Base-by-base conservation (phyloP, 1,140 invertebrate species). In the Zaprionus gabonicus region DNA sequence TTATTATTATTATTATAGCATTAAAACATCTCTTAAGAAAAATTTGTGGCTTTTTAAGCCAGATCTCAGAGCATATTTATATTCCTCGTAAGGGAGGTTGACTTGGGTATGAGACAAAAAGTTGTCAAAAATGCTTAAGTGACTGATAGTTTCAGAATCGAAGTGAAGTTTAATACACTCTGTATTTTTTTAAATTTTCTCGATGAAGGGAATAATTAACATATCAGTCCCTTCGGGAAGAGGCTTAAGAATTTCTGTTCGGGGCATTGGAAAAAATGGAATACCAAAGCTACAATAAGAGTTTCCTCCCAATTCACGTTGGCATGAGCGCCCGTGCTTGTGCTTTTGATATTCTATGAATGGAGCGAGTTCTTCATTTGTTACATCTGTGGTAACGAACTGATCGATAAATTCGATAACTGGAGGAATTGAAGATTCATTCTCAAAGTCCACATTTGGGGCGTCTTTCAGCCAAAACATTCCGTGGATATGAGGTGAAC, bases 291-390 rank as follows among this genome's bases (percentile, higher is more conserved):
- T 13, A 38, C 36, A 38, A 38, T 15, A 38, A 1, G 36, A 38
- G 12, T 13, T 38, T 38, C 36, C 36, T 6, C 31, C 10, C 31
- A 34, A 34, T 34, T 34, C 31, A 34, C 7, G 31, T 34, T 34
- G 7, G 10, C 38, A 62, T 44, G 34, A 62, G 28, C 28, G 36
- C n/a, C 34, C 34, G 13, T 62, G 59, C 7, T 62, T 62, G 20
- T 62, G 59, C 23, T 20, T 62, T 38, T 62, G 58, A 15, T 62
- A 23, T 23, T 23, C 23, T 23, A 62, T 17, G n/a, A n/a, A 62
- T 17, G 15, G 9, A 62, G 34, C 31, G 25, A 15, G 25, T 55
- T 55, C 23, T 25, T 36, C 13, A 12, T 38, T 38, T 23, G 23
- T 23, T 23, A 38, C 36, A 38, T 38, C 13, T 34, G 23, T 23